Evolutionary conservation across 2,113 vertebrate genomes (phyloP).

Genomic region (Choloepus hoffmanni): DNA sequence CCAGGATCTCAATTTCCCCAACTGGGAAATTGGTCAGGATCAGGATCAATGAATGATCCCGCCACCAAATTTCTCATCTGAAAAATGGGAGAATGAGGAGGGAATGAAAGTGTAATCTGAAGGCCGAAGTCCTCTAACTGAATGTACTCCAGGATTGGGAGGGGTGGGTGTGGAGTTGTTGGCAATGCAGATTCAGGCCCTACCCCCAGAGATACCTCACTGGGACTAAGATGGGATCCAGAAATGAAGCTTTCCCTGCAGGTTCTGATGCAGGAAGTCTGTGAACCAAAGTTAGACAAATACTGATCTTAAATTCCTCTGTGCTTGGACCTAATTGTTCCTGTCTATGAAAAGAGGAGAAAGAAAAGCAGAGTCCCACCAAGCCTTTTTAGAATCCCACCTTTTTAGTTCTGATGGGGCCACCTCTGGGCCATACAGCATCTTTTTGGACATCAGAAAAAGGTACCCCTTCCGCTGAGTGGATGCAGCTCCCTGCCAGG

Average conservation of each 20-base stretch:
- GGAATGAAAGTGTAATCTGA: not conserved
- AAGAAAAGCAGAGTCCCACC: not conserved
- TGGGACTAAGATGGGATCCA: not conserved
- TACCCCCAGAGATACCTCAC: not conserved
- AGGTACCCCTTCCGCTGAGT: not conserved
- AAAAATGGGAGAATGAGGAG: not conserved
- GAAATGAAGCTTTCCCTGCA: not conserved
- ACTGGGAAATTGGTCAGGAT: not conserved
- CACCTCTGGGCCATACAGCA: not conserved
- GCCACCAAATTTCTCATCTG: not conserved
- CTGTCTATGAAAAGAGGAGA: not conserved
- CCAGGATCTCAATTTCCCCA: not conserved
- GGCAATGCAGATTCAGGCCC: not conserved
- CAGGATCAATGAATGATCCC: not conserved
- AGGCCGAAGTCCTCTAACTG: not conserved
- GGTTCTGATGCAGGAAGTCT: not conserved
- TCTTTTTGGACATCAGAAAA: slow-evolving; percentile 16
- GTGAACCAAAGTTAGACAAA: not conserved
- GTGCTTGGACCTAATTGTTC: not conserved
- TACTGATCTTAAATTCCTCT: not conserved
- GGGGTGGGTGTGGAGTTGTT: not conserved
- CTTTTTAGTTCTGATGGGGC: not conserved
- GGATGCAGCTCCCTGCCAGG: not conserved
- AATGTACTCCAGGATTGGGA: not conserved
- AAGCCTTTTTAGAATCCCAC: not conserved